Evolutionary conservation across 2,888 invertebrate species (phyloP).

Genomic region (Lissonota sp.): DNA sequence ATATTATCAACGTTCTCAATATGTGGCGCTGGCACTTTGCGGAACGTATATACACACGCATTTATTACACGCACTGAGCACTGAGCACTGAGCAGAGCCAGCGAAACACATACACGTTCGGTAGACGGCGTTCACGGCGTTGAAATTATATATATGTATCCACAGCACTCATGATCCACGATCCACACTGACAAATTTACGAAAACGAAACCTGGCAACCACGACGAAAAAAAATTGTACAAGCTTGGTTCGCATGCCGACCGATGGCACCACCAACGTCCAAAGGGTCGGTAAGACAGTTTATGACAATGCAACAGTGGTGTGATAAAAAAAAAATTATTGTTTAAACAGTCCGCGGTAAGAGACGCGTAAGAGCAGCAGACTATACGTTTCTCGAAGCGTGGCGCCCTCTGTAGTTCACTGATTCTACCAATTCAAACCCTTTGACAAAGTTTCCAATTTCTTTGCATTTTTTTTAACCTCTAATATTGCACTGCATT

Average conservation of each 20-base stretch:
- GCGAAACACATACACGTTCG: conserved; percentile 59
- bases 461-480: neutral
- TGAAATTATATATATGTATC: no score
- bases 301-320: no score
- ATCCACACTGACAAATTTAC: no score
- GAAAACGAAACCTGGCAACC: no score
- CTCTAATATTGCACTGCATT: no score
- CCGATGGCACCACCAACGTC: conserved; percentile 5
- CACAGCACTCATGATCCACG: no score
- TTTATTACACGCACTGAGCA: no score
- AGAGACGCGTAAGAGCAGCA: no score
- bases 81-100: no score
- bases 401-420: neutral
- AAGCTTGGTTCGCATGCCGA: neutral
- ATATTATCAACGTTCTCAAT: conserved; percentile 35
- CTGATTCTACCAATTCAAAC: neutral
- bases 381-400: neutral
- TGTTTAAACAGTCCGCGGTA: neutral
- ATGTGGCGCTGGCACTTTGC: conserved; percentile 54
- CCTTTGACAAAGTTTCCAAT: neutral
- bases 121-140: conserved; percentile 57
- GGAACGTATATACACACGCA: neutral
- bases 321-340: no score
- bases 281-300: neutral
- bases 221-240: conserved; percentile 37